Evolutionary conservation across 2,888 invertebrate genomes (phyloP).

Genomic region (Lasioglossum morio): DNA sequence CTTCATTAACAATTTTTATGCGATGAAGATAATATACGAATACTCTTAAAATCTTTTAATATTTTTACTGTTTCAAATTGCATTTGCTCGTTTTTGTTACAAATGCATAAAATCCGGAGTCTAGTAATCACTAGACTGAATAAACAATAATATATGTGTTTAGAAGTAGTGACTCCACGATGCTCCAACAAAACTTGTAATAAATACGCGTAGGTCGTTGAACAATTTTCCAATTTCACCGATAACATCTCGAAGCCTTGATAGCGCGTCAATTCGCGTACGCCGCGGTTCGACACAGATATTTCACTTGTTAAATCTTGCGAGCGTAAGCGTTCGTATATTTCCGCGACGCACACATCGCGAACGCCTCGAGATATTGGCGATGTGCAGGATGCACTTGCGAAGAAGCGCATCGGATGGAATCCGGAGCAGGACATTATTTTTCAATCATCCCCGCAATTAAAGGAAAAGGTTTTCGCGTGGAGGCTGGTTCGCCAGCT

Average conservation of each 20-base stretch:
- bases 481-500: constrained; percentile 26
- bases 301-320: constrained; percentile 2
- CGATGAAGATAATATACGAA: too few relatives aligned
- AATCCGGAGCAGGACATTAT: constrained; percentile 33
- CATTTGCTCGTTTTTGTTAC: too few relatives aligned
- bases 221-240: neutral
- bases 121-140: too few relatives aligned
- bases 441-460: constrained; percentile 48
- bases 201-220: neutral
- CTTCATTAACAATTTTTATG: too few relatives aligned
- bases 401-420: neutral
- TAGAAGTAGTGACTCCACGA: neutral
- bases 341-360: neutral
- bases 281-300: neutral
- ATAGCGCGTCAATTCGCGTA: neutral
- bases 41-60: too few relatives aligned
- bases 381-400: neutral
- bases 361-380: neutral
- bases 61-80: too few relatives aligned
- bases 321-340: neutral
- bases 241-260: neutral
- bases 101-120: too few relatives aligned
- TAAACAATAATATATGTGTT: neutral
- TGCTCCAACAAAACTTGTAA: neutral
- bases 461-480: constrained; percentile 49